Conservation (phyloP, 2,888 invertebrate genomes). For the Drosophila buzzatii region DNA sequence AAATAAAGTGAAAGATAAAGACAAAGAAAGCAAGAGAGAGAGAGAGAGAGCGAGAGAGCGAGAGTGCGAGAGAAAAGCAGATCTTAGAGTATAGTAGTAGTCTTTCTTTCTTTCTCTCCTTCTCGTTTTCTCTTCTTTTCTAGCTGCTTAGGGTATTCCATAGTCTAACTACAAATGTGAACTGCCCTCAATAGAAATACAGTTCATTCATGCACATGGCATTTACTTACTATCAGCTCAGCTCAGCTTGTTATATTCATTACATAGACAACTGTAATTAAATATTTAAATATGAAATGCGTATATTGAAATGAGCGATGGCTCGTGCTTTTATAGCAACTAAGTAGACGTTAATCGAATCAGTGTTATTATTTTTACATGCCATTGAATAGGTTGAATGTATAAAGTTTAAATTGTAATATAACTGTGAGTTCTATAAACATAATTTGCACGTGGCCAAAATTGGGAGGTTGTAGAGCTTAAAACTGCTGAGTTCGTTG, state of each 20-base stretch:
- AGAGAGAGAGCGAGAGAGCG: neutral
- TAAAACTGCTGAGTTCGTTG: neutral
- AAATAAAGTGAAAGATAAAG: too few species aligned
- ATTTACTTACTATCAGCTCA: neutral
- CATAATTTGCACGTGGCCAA: neutral
- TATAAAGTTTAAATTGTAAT: neutral
- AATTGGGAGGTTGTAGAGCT: neutral
- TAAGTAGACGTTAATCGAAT: neutral
- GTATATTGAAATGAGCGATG: neutral
- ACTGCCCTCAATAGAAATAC: neutral
- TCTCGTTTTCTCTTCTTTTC: neutral
- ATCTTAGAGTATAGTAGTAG: neutral
- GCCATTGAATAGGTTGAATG: too few species aligned
- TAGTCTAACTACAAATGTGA: neutral
- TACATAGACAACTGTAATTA: conserved; percentile 4
- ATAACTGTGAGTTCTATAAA: neutral
- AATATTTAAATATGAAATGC: neutral
- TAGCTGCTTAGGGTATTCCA: neutral
- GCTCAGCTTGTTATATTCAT: neutral
- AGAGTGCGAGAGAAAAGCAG: neutral
- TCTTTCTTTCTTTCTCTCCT: neutral
- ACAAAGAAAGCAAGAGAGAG: neutral
- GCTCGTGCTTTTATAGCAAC: neutral
- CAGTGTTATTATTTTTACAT: neutral
- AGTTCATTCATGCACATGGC: conserved; percentile 10